Base-by-base conservation (phyloP, 2,113 vertebrate genomes). In the Fulmarus glacialis region DNA sequence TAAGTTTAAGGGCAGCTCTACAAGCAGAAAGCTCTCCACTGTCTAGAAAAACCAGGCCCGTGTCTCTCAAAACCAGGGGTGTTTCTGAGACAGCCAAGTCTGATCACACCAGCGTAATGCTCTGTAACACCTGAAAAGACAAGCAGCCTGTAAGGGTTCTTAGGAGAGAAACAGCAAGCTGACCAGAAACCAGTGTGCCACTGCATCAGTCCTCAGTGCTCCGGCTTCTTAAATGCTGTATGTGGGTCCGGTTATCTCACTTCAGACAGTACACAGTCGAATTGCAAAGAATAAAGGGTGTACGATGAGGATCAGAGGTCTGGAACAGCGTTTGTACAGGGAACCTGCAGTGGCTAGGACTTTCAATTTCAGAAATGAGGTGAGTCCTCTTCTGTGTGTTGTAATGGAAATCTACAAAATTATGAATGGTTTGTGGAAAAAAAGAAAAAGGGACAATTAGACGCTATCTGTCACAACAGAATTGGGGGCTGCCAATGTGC, bases 11-110 rank as follows among this genome's bases (percentile, higher is more conserved):
- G 27, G 80, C 67, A 89, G 23, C 32, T 58, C 34, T 66, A 24
- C 14, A 36, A 53, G 21, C 38, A 50, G 38, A 18, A 59, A 66
- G 5, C 18, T 82, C 68, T 63, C 23, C 20, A 14, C 9, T 0
- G 0, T 16, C 47, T 78, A 66, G 26, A 58, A 66, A 50, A 48
- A 53, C 1, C 20, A 30, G 43, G 32, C 14, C 23, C 0, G 0
- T 2, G 15, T 20, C 30, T 75, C 87, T 52, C 23, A 27, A 75
- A 91, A 26, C 14, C 63, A 2, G 30, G 1, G 63, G 24, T 7
- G 18, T 36, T 68, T 56, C 85, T 89, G 53, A 64, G 48, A 47
- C 26, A 45, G 42, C 14, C 0, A 0, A 36, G 29, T n/a, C 56
- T 60, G 70, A 62, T 23, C 59, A 47, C 36, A 52, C 6, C 34